phyloP scores from a whole-genome alignment of 2,797 vertebrate species.

The Halcyon badia region DNA sequence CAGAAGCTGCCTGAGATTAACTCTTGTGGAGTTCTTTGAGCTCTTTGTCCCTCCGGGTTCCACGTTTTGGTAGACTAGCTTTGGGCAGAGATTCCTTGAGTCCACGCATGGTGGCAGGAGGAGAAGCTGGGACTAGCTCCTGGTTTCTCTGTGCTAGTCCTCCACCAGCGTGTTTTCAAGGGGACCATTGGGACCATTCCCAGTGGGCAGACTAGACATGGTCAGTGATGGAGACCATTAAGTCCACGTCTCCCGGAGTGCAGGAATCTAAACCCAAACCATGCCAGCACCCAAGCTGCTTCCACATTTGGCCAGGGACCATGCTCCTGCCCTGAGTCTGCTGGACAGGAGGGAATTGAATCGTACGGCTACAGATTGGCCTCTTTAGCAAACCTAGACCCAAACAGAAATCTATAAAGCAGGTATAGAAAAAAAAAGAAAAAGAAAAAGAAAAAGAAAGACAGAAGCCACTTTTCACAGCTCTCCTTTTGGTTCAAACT shows the following conservation, averaged over 20 bases:
- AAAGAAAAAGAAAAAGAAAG: not conserved
- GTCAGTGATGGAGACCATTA: not conserved
- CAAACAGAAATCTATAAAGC: not conserved
- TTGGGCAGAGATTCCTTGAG: not conserved
- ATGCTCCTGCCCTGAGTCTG: fast-evolving
- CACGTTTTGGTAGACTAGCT: not conserved
- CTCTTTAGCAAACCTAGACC: not conserved
- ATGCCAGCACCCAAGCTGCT: fast-evolving
- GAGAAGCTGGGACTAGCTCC: not conserved
- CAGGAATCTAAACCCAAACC: not conserved
- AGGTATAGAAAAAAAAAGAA: not conserved
- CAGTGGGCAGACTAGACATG: fast-evolving
- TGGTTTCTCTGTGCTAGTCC: not conserved
- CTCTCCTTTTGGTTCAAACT: not conserved
- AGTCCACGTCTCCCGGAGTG: fast-evolving
- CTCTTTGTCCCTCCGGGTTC: not conserved
- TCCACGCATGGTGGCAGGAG: fast-evolving
- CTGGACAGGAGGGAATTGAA: not conserved
- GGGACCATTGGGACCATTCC: not conserved
- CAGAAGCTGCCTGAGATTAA: not conserved
- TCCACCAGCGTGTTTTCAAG: not conserved
- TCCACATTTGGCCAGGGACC: not conserved
- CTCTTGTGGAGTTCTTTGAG: not conserved
- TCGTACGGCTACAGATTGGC: not conserved
- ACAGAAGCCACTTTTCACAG: not conserved